Percentiles rank a stretch among this genome's conserved stretches.
phyloP scores from a whole-genome alignment of 2,113 vertebrate species.

The Pangasianodon hypophthalmus region DNA sequence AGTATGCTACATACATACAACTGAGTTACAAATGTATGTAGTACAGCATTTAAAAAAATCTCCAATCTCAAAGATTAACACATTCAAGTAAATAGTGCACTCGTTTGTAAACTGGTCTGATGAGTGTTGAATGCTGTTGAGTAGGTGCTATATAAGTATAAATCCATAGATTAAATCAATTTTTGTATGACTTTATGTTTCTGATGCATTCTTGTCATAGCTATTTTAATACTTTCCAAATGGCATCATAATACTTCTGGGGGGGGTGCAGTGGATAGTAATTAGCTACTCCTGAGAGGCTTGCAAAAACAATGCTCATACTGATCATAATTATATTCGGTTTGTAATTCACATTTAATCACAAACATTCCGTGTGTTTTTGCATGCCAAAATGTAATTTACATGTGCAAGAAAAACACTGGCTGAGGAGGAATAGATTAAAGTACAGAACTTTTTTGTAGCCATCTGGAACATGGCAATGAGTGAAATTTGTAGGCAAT shows the following conservation, averaged over 20 bases:
- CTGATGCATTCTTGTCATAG: neutral
- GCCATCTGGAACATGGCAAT: slow-evolving; percentile 58
- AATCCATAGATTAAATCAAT: no score
- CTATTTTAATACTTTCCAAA: slow-evolving; percentile 28
- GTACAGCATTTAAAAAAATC: neutral
- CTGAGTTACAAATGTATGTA: neutral
- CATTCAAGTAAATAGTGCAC: neutral
- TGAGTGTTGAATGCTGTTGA: neutral
- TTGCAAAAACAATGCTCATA: neutral
- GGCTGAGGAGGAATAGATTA: slow-evolving; percentile 34
- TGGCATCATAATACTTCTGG: neutral
- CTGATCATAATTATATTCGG: neutral
- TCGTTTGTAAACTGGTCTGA: neutral
- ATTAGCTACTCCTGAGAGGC: neutral
- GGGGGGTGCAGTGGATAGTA: neutral
- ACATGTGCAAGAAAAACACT: slow-evolving; percentile 30
- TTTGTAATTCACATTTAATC: neutral
- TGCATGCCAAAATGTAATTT: slow-evolving; percentile 21
- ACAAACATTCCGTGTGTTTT: neutral
- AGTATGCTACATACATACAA: neutral
- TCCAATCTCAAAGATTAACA: no score
- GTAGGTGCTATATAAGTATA: neutral
- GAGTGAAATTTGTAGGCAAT: slow-evolving; percentile 52
- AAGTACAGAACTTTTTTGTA: slow-evolving; percentile 15
- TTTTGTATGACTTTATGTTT: neutral